These are phyloP conservation scores for Dascyllus trimaculatus DNA, from an alignment of 2,113 vertebrate genomes.

Conservation along the genomic window DNA sequence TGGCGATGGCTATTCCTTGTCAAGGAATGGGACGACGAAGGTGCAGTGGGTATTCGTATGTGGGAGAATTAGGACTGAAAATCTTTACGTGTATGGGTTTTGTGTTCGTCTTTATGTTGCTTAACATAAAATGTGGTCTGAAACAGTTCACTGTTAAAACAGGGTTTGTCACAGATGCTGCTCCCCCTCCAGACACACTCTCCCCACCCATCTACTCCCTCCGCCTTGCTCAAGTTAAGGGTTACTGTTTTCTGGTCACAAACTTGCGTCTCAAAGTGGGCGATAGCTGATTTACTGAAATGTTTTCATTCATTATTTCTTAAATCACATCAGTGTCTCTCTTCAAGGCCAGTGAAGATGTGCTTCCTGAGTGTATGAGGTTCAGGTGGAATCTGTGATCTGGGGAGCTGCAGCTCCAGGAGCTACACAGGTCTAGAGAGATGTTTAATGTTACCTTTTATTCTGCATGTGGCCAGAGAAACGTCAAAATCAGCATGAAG, in stretches of 20 bases:
- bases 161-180: slow-evolving; percentile 14
- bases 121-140: slow-evolving; percentile 8
- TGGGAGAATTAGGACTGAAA: slow-evolving; percentile 31
- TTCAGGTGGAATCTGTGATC: not conserved
- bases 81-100: slow-evolving; percentile 8
- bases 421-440: not conserved
- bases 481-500: too few relatives aligned
- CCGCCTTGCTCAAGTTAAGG: not conserved
- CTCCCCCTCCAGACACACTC: not conserved
- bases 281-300: not conserved
- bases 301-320: slow-evolving; percentile 3
- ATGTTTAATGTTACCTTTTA: not conserved
- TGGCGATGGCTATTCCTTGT: slow-evolving; percentile 42
- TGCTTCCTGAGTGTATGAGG: not conserved
- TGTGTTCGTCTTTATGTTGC: not conserved
- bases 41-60: slow-evolving; percentile 28
- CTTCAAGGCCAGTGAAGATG: not conserved
- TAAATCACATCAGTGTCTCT: not conserved
- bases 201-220: not conserved
- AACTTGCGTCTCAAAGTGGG: slow-evolving; percentile 3
- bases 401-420: not conserved
- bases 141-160: slow-evolving; percentile 11
- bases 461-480: too few relatives aligned
- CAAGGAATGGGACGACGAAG: not conserved
- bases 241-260: not conserved